These are phyloP conservation scores for Chrysocyon brachyurus DNA, from an alignment of 2,797 vertebrate species.

Conservation along the genomic window DNA sequence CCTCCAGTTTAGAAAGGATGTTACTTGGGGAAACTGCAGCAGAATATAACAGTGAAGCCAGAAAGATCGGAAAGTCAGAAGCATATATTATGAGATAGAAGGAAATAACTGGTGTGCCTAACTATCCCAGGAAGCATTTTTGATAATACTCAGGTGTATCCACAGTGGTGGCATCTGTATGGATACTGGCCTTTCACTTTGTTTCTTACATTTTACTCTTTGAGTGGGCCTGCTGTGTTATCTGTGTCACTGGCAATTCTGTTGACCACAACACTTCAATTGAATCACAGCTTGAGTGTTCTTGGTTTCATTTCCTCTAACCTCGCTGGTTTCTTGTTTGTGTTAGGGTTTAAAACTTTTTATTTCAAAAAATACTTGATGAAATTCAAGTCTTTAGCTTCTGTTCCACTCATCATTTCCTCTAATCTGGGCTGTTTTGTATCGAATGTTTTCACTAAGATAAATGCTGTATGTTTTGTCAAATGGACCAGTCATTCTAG, in stretches of 20 bases:
- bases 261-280: constrained; percentile 26
- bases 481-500: neutral
- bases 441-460: constrained; percentile 32
- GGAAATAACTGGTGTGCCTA: constrained; percentile 41
- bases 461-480: constrained; percentile 23
- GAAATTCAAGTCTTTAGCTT: neutral
- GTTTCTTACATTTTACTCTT: constrained; percentile 64
- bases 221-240: constrained; percentile 50
- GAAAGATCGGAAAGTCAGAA: constrained; percentile 36
- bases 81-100: neutral
- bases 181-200: constrained; percentile 9
- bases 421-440: constrained; percentile 61
- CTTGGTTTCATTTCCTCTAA: neutral
- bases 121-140: constrained; percentile 62
- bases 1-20: constrained; percentile 47
- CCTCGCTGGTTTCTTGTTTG: constrained; percentile 33
- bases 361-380: neutral
- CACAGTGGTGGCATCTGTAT: neutral
- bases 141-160: constrained; percentile 48
- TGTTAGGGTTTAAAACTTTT: neutral
- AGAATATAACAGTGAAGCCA: constrained; percentile 27
- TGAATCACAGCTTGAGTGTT: constrained; percentile 63
- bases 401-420: constrained; percentile 56
- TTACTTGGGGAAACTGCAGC: constrained; percentile 60
- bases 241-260: constrained; percentile 53